Percentiles rank a stretch among this genome's conserved stretches.
These are phyloP conservation scores for Agrochola lota DNA, from an alignment of 2,888 invertebrate genomes.

Conservation along the genomic window DNA sequence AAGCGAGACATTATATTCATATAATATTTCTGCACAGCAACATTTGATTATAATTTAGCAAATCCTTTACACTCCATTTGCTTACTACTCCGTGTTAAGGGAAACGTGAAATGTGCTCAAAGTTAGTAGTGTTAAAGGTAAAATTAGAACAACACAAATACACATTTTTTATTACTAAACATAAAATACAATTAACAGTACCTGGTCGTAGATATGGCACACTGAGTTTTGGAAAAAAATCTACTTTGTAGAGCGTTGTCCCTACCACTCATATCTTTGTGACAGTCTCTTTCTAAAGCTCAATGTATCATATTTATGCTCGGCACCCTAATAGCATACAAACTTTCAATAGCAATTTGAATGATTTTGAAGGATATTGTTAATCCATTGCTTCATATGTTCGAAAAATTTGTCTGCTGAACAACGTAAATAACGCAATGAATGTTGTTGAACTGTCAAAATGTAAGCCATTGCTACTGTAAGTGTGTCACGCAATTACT, in stretches of 20 bases:
- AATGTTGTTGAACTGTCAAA: too few relatives aligned
- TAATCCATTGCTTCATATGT: too few relatives aligned
- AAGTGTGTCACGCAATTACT: too few relatives aligned
- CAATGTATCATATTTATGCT: conserved; percentile 10
- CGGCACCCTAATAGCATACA: too few relatives aligned
- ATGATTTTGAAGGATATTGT: too few relatives aligned
- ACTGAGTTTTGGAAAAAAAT: not conserved
- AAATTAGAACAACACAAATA: conserved; percentile 10
- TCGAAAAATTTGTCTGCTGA: too few relatives aligned
- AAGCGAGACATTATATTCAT: too few relatives aligned
- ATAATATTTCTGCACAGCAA: not conserved
- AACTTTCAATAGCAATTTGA: too few relatives aligned
- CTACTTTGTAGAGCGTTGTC: not conserved
- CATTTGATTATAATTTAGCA: not conserved
- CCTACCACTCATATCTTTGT: not conserved
- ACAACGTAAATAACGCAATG: too few relatives aligned
- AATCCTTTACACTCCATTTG: conserved; percentile 42
- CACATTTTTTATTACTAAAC: conserved; percentile 20
- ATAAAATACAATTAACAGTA: conserved; percentile 29
- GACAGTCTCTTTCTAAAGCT: not conserved
- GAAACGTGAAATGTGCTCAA: conserved; percentile 49
- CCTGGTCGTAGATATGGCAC: not conserved
- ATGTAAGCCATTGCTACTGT: too few relatives aligned
- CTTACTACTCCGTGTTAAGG: conserved; percentile 24
- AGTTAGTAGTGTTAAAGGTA: conserved; percentile 31